Conservation (phyloP, 2,113 vertebrate species). For the Fregetta grallaria region DNA sequence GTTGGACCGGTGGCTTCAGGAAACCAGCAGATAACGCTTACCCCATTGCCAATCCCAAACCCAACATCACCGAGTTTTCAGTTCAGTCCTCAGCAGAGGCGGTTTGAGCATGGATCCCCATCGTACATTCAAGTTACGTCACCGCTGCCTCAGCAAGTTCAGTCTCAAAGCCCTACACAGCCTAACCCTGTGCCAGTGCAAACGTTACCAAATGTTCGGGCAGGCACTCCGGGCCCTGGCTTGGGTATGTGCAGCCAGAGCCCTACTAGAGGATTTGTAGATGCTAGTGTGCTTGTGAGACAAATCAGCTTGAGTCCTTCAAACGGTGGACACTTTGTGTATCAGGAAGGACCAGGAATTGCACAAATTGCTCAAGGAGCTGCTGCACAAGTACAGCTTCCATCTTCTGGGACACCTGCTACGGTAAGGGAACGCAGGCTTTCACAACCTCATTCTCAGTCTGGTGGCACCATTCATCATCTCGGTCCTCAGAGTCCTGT, state of each 20-base stretch:
- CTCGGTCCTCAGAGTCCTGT: conserved; percentile 89
- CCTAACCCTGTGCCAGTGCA: conserved; percentile 81
- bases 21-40: conserved; percentile 90
- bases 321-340: conserved; percentile 83
- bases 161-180: conserved; percentile 89
- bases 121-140: conserved; percentile 91
- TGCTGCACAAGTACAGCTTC: conserved; percentile 80
- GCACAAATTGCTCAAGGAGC: conserved; percentile 83
- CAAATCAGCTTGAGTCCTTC: conserved; percentile 85
- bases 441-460: conserved; percentile 91
- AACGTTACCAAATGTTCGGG: conserved; percentile 79
- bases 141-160: conserved; percentile 84
- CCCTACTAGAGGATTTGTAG: conserved; percentile 84
- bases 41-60: conserved; percentile 82
- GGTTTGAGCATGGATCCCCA: conserved; percentile 84
- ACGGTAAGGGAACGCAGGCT: conserved; percentile 82
- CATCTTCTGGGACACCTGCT: conserved; percentile 73
- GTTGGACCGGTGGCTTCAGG: conserved; percentile 81
- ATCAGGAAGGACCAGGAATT: conserved; percentile 87
- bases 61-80: conserved; percentile 88
- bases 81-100: conserved; percentile 84
- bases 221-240: conserved; percentile 74
- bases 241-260: conserved; percentile 86
- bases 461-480: conserved; percentile 91
- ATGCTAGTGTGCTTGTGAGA: conserved; percentile 84